These are phyloP conservation scores for Myotis myotis DNA, from an alignment of 2,797 vertebrate species.

Conservation along the genomic window DNA sequence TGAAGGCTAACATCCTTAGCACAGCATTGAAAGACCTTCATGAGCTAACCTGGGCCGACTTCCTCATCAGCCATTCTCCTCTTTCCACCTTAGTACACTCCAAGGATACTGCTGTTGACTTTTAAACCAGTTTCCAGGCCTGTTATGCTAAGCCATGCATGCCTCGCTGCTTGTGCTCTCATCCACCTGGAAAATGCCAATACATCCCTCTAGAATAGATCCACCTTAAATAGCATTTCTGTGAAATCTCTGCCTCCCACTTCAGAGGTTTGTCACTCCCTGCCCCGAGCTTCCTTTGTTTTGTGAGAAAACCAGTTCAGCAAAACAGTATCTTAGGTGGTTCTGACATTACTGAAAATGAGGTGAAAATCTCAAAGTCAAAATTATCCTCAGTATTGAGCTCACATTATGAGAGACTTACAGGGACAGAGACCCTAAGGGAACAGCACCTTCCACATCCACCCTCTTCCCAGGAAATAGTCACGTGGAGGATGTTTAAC, in stretches of 20 bases:
- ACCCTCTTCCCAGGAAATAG: not conserved
- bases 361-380: constrained; percentile 13
- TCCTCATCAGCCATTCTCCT: not conserved
- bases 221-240: not conserved
- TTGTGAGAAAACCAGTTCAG: not conserved
- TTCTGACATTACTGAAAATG: not conserved
- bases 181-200: not conserved
- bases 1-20: not conserved
- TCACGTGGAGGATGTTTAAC: not conserved
- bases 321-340: not conserved
- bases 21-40: not conserved
- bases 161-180: not conserved
- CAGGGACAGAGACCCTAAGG: not conserved
- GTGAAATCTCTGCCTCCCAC: not conserved
- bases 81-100: not conserved
- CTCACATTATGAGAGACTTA: not conserved
- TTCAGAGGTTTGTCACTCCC: not conserved
- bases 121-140: not conserved
- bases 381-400: not conserved
- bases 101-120: not conserved
- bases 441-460: not conserved
- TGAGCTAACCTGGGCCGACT: not conserved
- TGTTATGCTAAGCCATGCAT: not conserved
- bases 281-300: not conserved
- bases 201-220: not conserved